A percentile compares a stretch with the other conserved stretches of the same genome.
phyloP scores from a whole-genome alignment of 2,113 vertebrate genomes.

The Phalacrocorax aristotelis region DNA sequence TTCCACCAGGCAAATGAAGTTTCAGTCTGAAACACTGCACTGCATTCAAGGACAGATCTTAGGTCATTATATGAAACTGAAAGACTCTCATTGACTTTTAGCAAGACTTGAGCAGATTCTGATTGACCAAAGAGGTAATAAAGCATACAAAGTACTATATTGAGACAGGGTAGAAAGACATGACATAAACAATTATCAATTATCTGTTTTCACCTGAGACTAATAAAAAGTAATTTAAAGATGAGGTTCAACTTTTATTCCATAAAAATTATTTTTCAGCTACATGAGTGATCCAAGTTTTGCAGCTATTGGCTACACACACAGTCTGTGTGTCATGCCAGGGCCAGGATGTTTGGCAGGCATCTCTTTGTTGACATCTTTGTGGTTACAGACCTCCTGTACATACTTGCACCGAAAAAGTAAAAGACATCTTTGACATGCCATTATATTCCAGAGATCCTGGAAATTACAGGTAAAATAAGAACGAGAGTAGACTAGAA shows the following conservation, averaged over 20 bases:
- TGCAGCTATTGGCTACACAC: neutral
- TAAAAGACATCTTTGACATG: neutral
- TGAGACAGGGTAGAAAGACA: neutral
- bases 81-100: neutral
- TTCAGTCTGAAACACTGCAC: neutral
- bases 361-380: neutral
- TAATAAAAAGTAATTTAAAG: constrained; percentile 28
- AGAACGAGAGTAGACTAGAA: neutral
- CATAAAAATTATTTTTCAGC: neutral
- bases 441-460: neutral
- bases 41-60: neutral
- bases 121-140: neutral
- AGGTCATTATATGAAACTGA: neutral
- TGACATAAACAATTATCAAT: neutral
- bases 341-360: neutral
- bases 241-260: neutral
- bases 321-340: neutral
- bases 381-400: constrained; percentile 26
- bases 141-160: neutral
- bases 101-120: neutral
- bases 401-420: neutral
- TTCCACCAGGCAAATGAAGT: neutral
- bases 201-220: constrained; percentile 15
- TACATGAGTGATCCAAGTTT: neutral
- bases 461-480: neutral